These are phyloP conservation scores for Tenebrio molitor DNA, from an alignment of 1,140 invertebrate genomes.

Conservation along the genomic window DNA sequence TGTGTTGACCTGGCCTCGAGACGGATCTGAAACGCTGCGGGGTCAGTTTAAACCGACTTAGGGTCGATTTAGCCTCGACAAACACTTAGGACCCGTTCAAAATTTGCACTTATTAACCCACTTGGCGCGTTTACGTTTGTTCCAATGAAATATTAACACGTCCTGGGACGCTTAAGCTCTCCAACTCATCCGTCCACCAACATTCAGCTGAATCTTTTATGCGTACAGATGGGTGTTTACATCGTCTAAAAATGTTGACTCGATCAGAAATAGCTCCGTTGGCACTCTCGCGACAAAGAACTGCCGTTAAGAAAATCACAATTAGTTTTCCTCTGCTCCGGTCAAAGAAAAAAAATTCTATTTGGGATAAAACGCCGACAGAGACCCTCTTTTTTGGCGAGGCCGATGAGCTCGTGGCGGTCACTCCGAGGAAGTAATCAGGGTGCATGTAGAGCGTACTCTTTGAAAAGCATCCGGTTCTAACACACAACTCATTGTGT, in stretches of 20 bases:
- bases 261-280: no score
- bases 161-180: no score
- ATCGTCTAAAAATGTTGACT: no score
- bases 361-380: no score
- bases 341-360: no score
- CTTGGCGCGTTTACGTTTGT: background rate
- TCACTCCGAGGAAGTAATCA: conserved; percentile 53
- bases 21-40: background rate
- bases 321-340: no score
- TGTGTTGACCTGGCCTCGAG: conserved; percentile 13
- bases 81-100: conserved; percentile 4
- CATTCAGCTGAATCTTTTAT: no score
- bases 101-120: conserved; percentile 5
- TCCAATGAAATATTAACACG: background rate
- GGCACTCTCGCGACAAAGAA: no score
- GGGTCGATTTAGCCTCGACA: background rate
- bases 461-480: conserved; percentile 51
- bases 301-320: no score
- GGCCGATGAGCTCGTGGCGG: conserved; percentile 12
- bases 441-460: conserved; percentile 49
- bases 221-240: no score
- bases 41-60: background rate
- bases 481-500: conserved; percentile 51
- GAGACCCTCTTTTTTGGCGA: no score
- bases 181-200: no score